phyloP scores from a whole-genome alignment of 2,113 vertebrate species.

The Glareola pratincola region DNA sequence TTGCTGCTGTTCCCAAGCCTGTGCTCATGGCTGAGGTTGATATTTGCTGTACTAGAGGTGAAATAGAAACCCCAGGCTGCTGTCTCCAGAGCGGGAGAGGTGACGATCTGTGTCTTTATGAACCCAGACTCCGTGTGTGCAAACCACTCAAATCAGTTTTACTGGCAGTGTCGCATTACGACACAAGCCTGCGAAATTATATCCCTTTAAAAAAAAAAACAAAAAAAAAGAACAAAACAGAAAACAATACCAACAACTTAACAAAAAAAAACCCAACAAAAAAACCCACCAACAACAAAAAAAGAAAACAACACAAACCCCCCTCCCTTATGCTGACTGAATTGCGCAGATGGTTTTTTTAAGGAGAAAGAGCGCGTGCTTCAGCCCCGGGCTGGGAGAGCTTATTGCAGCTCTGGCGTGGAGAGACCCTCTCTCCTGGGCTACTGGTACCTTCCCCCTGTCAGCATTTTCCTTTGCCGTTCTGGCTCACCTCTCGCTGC shows the following conservation, averaged over 20 bases:
- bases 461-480: background rate
- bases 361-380: background rate
- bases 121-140: background rate
- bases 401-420: background rate
- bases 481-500: background rate
- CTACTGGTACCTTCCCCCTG: background rate
- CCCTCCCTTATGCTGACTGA: background rate
- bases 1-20: background rate
- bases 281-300: accelerated
- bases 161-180: background rate
- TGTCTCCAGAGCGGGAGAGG: background rate
- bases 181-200: background rate
- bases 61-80: background rate
- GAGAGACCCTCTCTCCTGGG: background rate
- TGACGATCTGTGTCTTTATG: background rate
- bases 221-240: accelerated
- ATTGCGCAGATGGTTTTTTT: background rate
- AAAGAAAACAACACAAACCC: accelerated
- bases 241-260: background rate
- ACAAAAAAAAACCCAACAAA: too few relatives aligned
- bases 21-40: background rate
- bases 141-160: background rate
- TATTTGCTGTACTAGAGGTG: background rate
- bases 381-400: background rate
- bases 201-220: background rate